These are phyloP conservation scores for Meta bourneti DNA, from an alignment of 2,888 invertebrate species.

Conservation along the genomic window DNA sequence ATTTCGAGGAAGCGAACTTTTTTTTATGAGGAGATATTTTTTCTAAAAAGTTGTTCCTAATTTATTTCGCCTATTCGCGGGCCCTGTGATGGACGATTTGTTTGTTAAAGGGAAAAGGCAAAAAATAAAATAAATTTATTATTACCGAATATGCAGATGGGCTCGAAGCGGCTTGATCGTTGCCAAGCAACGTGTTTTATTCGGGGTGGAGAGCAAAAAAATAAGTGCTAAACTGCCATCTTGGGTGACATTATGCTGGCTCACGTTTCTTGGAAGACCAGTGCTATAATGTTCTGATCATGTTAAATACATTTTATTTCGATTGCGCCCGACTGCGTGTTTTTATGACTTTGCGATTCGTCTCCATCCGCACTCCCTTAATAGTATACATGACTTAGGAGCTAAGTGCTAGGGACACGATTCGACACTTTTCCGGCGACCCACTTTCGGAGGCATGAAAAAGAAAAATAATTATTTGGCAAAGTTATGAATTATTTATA, in stretches of 20 bases:
- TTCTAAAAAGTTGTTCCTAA: slow-evolving; percentile 40
- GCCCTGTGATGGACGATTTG: slow-evolving; percentile 62
- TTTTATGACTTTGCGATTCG: slow-evolving; percentile 45
- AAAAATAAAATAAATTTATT: slow-evolving; percentile 73
- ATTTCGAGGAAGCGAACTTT: slow-evolving; percentile 41
- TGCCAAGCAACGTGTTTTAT: slow-evolving; percentile 69
- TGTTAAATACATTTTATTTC: slow-evolving; percentile 75
- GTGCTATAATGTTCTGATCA: slow-evolving; percentile 68
- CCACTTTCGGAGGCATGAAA: background rate
- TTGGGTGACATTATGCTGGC: slow-evolving; percentile 73
- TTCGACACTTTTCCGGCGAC: slow-evolving; percentile 44
- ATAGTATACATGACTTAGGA: slow-evolving; percentile 34
- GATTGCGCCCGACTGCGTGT: slow-evolving; percentile 47
- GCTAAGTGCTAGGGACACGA: slow-evolving; percentile 35
- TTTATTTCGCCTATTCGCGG: slow-evolving; percentile 53
- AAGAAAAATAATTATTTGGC: slow-evolving; percentile 37
- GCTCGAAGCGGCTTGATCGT: slow-evolving; percentile 40
- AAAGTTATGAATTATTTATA: slow-evolving; percentile 27
- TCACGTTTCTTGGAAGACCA: slow-evolving; percentile 62
- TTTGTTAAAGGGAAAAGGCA: slow-evolving; percentile 45
- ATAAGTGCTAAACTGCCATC: slow-evolving; percentile 68
- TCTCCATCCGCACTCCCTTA: slow-evolving; percentile 33
- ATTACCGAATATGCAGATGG: slow-evolving; percentile 70
- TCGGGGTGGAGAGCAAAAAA: slow-evolving; percentile 33
- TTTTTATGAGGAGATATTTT: slow-evolving; percentile 24